These are phyloP conservation scores for Ischnus inquisitorius DNA, from an alignment of 2,888 invertebrate genomes.

Conservation along the genomic window DNA sequence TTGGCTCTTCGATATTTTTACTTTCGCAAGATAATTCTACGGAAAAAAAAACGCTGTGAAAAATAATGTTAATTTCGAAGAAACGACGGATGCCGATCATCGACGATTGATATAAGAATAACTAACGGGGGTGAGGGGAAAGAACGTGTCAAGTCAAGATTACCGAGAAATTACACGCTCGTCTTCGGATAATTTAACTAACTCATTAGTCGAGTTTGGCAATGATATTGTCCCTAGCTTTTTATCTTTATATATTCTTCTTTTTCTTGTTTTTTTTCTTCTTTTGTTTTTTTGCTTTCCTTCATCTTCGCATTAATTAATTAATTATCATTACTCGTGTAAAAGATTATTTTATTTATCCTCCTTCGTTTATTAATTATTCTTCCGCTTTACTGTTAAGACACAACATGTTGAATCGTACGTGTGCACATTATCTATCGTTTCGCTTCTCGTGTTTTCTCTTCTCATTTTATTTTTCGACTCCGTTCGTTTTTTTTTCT, in stretches of 20 bases:
- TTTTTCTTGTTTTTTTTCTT: constrained; percentile 44
- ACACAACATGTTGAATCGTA: constrained; percentile 71
- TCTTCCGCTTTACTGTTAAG: constrained; percentile 65
- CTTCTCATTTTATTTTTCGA: constrained; percentile 34
- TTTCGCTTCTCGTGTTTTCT: constrained; percentile 22
- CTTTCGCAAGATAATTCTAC: too few species aligned
- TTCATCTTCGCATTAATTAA: constrained; percentile 47
- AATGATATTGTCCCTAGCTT: constrained; percentile 85
- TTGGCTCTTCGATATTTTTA: background rate
- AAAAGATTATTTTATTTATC: constrained; percentile 69
- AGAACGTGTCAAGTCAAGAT: constrained; percentile 37
- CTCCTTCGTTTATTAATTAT: constrained; percentile 41
- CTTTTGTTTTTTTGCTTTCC: constrained; percentile 39
- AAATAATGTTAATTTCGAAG: constrained; percentile 11
- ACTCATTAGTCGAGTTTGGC: constrained; percentile 84
- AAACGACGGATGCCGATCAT: background rate
- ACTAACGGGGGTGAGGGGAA: constrained; percentile 35
- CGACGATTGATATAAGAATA: constrained; percentile 51
- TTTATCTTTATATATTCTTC: constrained; percentile 70
- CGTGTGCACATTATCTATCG: constrained; percentile 60
- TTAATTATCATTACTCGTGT: constrained; percentile 70
- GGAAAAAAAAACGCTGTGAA: background rate
- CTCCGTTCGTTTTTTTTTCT: constrained; percentile 34
- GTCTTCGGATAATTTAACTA: constrained; percentile 79
- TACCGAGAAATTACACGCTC: constrained; percentile 62